These are phyloP conservation scores for Chinchilla lanigera DNA, from an alignment of 2,113 vertebrate species.

Conservation along the genomic window DNA sequence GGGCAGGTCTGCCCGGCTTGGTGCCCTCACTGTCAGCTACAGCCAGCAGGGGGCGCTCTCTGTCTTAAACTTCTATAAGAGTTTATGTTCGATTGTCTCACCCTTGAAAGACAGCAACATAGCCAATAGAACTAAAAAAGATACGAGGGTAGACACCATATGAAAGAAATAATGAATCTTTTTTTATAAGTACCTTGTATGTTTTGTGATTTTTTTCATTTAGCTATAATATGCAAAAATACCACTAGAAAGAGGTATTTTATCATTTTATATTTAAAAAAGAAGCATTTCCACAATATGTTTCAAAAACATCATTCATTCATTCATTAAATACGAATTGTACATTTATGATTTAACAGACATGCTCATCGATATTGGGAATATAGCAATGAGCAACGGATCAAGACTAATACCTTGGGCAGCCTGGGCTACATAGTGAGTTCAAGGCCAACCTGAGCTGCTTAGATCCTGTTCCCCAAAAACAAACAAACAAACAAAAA, in stretches of 20 bases:
- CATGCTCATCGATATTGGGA: neutral
- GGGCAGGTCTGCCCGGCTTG: accelerated
- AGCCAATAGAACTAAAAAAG: neutral
- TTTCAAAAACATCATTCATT: neutral
- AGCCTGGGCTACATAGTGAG: too few relatives aligned
- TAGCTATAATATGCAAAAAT: neutral
- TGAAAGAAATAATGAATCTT: neutral
- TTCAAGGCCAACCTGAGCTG: too few relatives aligned
- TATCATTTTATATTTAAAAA: neutral
- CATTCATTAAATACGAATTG: neutral
- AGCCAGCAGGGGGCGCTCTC: conserved; percentile 50
- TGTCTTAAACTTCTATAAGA: neutral
- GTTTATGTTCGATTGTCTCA: neutral
- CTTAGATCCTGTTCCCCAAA: too few relatives aligned
- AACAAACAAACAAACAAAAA: too few relatives aligned
- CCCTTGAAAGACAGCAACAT: neutral
- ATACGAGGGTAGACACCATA: neutral
- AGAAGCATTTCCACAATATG: neutral
- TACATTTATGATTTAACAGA: neutral
- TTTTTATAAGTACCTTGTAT: neutral
- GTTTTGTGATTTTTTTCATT: neutral
- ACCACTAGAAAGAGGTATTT: neutral
- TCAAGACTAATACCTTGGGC: neutral
- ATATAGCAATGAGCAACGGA: neutral
- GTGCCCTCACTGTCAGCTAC: neutral